Base-by-base conservation (phyloP, 2,888 invertebrate genomes). In the Limnephilus lunatus region DNA sequence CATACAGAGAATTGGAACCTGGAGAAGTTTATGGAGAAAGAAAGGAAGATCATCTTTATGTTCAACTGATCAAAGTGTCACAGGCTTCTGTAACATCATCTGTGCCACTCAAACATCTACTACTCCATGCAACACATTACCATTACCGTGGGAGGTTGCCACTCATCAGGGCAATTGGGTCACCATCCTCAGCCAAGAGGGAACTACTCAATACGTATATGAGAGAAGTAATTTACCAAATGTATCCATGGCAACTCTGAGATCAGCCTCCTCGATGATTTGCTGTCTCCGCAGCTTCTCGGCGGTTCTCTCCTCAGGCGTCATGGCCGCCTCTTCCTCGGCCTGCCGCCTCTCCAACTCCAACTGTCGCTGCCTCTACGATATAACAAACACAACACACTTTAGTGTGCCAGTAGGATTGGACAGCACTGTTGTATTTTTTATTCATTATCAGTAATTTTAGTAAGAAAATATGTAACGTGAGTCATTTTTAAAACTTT, bases 231-330 rank as follows among this genome's bases (percentile, higher is more conserved):
- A 25, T 19, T 94, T 94, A 95, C 98, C 98, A 95, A 99, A 98
- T 93, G 98, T 98, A 95, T 99, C 99, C 96, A 98, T 97, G 88
- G 99, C 98, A 94, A 98, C 96, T 94, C 97, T 97, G 91, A 99
- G 96, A 95, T 99, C 99, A 0, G 98, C 97, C 95, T 99, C 99
- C 95, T 98, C 98, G 95, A 98, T 98, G 90, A 98, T 95, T 95
- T 98, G 98, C 95, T 98, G 98, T 94, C 97, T 96, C 89, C 97
- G 97, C 91, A 98, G 95, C 95, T 98, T 98, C 94, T 98, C 98
- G 5, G 97, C 97, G 89, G 97, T 94, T 94, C 97, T 97, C 95
- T 99, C 97, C 95, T 98, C 98, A 0, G 98, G 97, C 15, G 98
- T 97, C 94, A 98, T 94, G 93, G 97, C 97, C 91, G 96, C 96